phyloP scores from a whole-genome alignment of 2,113 vertebrate species.

The Phycodurus eques region DNA sequence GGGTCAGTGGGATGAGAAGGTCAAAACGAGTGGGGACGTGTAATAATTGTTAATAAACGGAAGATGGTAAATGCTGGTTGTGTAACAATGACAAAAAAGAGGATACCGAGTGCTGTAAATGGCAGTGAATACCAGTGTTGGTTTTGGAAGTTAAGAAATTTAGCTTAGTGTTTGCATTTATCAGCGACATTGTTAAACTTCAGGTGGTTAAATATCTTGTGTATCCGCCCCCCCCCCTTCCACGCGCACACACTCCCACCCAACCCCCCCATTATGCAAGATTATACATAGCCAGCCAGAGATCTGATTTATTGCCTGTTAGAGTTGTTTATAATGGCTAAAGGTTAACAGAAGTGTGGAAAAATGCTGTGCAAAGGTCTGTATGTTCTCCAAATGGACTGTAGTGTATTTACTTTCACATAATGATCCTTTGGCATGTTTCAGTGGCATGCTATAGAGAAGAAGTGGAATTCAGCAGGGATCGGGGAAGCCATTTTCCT shows the following conservation, averaged over 20 bases:
- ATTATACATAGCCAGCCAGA: constrained; percentile 19
- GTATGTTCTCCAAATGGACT: constrained; percentile 21
- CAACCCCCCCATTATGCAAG: constrained; percentile 2
- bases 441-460: constrained; percentile 26
- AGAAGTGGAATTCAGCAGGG: background rate
- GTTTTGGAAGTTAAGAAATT: background rate
- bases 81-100: background rate
- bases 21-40: background rate
- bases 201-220: background rate
- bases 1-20: background rate
- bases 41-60: background rate
- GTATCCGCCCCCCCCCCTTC: background rate
- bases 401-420: constrained; percentile 35
- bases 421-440: constrained; percentile 32
- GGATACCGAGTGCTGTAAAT: background rate
- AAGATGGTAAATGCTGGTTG: background rate
- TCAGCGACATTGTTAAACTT: background rate
- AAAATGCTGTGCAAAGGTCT: constrained; percentile 65
- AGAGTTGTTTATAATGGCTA: constrained; percentile 64
- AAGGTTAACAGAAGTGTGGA: constrained; percentile 56
- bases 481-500: background rate
- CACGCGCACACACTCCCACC: too few species aligned
- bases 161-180: background rate
- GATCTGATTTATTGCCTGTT: constrained; percentile 48
- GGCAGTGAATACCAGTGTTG: background rate